Base-by-base conservation (phyloP, 2,888 invertebrate species). In the Odontothrips loti region DNA sequence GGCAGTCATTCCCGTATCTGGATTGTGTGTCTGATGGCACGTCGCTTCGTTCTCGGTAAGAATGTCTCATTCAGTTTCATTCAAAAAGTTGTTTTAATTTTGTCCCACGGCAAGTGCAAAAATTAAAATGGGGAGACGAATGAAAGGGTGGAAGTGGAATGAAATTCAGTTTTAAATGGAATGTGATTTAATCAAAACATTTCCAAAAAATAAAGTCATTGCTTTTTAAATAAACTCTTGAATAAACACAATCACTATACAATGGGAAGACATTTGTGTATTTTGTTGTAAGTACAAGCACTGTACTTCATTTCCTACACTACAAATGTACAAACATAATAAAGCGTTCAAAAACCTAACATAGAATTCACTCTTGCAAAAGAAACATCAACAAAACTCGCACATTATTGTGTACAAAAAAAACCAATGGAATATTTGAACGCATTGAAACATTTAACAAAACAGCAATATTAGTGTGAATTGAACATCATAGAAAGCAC, bases 171-270 rank as follows among this genome's bases (percentile, higher is more conserved):
- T 9, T 75, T 75, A 75, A 75, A 23, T 75, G 68, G 68, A 75
- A 75, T 75, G 68, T 75, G 68, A n/a, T 75, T 75, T 75, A 75
- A 75, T 75, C 68, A 75, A 75, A 75, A 75, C 68, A 75, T 75
- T 75, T 75, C 68, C 68, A 75, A 75, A 43, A 27, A 75, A 75
- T 27, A 75, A 75, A 27, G 27, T 23, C 58, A 58, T 27, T 75
- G 27, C 68, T 75, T 27, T 75, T 27, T 75, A 75, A 75, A 75
- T 75, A 75, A 75, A 75, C 68, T 75, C 68, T 75, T 75, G 23
- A 75, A 75, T 75, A 75, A 75, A 75, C 68, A 75, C 23, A 27
- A 75, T 75, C 68, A 75, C 68, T 75, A 27, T 75, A 75, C 68
- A 75, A 75, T 75, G 23, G 68, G 68, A 75, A 75, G 68, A 75